These are phyloP conservation scores for Nibea albiflora DNA, from an alignment of 2,113 vertebrate genomes.

Conservation along the genomic window DNA sequence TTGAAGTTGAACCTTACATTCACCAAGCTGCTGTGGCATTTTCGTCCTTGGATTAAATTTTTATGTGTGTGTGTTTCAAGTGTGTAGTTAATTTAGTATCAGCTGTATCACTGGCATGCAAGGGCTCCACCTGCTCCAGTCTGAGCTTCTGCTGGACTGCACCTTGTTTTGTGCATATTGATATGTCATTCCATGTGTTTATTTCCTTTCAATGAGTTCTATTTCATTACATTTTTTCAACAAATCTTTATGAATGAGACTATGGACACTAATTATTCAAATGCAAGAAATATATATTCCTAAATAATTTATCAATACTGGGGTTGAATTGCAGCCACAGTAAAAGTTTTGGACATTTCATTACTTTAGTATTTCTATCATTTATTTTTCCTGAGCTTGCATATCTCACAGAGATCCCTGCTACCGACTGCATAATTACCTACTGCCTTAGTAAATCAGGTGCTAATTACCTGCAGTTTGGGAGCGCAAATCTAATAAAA, in stretches of 20 bases:
- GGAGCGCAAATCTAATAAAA: not conserved
- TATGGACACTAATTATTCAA: no score
- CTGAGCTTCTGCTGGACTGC: not conserved
- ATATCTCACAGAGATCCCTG: not conserved
- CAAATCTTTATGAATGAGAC: not conserved
- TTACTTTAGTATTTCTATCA: not conserved
- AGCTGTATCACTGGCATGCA: conserved; percentile 1
- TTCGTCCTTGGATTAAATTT: not conserved
- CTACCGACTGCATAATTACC: conserved; percentile 8
- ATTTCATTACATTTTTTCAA: not conserved
- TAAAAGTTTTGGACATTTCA: not conserved
- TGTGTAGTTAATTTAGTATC: not conserved
- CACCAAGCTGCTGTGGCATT: not conserved
- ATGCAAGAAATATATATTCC: not conserved
- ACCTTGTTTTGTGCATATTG: not conserved
- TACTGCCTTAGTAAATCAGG: conserved; percentile 24
- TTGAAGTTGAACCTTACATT: not conserved
- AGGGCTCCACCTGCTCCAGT: conserved; percentile 11
- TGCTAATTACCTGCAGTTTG: conserved; percentile 29
- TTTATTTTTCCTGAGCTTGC: not conserved
- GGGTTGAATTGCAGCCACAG: not conserved
- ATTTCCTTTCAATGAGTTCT: conserved; percentile 15
- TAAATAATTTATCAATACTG: not conserved
- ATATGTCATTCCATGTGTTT: conserved; percentile 2
- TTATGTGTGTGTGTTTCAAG: not conserved